Evolutionary conservation across 1,140 invertebrate genomes (phyloP).

Genomic region (Aphis craccivora): DNA sequence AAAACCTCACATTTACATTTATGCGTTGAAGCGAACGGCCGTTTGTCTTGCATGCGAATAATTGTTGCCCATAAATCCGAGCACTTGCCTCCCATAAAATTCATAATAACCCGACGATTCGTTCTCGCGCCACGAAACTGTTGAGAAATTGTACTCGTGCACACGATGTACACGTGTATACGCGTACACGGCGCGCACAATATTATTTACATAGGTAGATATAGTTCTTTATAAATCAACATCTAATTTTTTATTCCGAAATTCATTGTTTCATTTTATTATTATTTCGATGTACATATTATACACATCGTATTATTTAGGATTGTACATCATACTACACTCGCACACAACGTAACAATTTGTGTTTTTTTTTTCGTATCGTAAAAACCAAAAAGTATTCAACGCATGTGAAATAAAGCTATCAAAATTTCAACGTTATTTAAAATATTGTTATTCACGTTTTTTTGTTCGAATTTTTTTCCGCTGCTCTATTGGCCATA

Average conservation of each 20-base stretch:
- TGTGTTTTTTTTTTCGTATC: not conserved
- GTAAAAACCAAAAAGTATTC: not conserved
- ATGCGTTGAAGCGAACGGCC: not conserved
- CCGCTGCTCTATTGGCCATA: not conserved
- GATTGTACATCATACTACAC: too few relatives aligned
- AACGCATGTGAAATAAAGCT: not conserved
- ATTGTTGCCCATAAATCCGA: constrained; percentile 14
- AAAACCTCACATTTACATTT: constrained; percentile 25
- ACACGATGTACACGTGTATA: not conserved
- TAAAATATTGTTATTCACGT: not conserved
- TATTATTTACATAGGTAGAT: not conserved
- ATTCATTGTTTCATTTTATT: not conserved
- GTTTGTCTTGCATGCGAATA: constrained; percentile 3
- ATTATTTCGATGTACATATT: not conserved
- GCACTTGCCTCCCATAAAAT: not conserved
- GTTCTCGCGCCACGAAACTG: not conserved
- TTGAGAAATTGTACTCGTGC: not conserved
- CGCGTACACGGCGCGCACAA: not conserved
- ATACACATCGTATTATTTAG: too few relatives aligned
- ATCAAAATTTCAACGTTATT: not conserved
- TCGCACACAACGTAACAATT: not conserved
- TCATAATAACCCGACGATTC: not conserved
- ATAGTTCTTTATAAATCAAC: not conserved
- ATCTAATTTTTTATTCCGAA: not conserved
- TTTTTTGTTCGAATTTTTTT: not conserved